Percentiles rank a stretch among this genome's conserved stretches.
phyloP scores from a whole-genome alignment of 2,113 vertebrate genomes.

The Chauna torquata region DNA sequence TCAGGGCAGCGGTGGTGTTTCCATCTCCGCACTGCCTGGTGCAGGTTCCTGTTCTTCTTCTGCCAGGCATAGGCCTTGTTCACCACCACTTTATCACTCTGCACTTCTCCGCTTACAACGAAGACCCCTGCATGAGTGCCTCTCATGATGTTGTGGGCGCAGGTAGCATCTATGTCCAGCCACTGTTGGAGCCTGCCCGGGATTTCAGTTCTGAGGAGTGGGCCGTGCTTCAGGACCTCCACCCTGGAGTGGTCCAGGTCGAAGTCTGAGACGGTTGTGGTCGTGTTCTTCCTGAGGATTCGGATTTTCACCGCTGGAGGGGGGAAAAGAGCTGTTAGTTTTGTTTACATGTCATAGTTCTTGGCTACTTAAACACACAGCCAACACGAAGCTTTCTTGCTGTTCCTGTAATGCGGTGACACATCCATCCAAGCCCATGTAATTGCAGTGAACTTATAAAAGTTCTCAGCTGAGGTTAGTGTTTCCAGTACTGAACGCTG shows the following conservation, averaged over 20 bases:
- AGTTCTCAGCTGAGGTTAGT: background rate
- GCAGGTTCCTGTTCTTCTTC: slow-evolving; percentile 79
- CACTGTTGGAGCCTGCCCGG: slow-evolving; percentile 76
- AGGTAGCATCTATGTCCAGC: slow-evolving; percentile 85
- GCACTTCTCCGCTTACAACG: slow-evolving; percentile 78
- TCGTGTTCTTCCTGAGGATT: slow-evolving; percentile 76
- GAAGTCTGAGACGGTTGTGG: slow-evolving; percentile 75
- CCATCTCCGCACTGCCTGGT: slow-evolving; percentile 78
- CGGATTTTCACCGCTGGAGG: slow-evolving; percentile 82
- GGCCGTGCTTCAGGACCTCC: slow-evolving; percentile 83
- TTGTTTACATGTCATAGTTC: background rate
- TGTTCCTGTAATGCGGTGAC: background rate
- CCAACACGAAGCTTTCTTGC: background rate
- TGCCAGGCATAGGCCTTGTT: slow-evolving; percentile 84
- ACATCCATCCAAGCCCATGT: background rate
- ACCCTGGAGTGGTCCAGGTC: slow-evolving; percentile 75
- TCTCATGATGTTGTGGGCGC: slow-evolving; percentile 82
- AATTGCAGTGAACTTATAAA: background rate
- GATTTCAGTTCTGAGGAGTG: slow-evolving; percentile 77
- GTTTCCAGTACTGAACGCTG: background rate
- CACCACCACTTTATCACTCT: slow-evolving; percentile 78
- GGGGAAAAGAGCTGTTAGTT: slow-evolving; percentile 23
- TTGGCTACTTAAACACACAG: background rate
- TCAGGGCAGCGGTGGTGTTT: slow-evolving; percentile 79
- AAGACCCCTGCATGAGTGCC: slow-evolving; percentile 76